These are phyloP conservation scores for Limnodromus scolopaceus DNA, from an alignment of 2,797 vertebrate species.

Conservation along the genomic window DNA sequence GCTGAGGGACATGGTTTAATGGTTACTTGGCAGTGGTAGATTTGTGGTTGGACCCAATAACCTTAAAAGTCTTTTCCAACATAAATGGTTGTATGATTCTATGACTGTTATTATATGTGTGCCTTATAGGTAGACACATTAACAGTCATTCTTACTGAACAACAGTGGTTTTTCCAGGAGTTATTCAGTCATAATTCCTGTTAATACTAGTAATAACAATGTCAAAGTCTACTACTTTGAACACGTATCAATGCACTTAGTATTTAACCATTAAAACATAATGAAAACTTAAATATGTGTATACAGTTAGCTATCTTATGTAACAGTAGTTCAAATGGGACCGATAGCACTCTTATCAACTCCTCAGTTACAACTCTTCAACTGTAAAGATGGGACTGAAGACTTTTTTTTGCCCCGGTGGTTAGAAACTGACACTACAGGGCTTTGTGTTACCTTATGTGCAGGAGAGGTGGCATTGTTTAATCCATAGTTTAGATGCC, in stretches of 20 bases:
- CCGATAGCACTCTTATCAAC: background rate
- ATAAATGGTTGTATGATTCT: background rate
- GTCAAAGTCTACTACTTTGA: background rate
- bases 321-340: background rate
- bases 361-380: background rate
- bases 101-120: background rate
- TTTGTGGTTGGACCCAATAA: background rate
- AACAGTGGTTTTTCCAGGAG: background rate
- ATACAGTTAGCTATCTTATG: background rate
- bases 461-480: background rate
- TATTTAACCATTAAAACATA: background rate
- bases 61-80: background rate
- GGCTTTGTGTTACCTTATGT: background rate
- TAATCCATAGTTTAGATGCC: background rate
- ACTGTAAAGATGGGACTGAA: background rate
- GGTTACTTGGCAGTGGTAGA: background rate
- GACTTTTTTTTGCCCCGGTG: too few species aligned
- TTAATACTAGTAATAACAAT: background rate
- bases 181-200: background rate
- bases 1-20: background rate
- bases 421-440: background rate
- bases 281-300: background rate
- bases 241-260: background rate
- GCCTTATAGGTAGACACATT: background rate
- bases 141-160: background rate